These are phyloP conservation scores for Leptinotarsa rubiginosa DNA, from an alignment of 2,888 invertebrate genomes.

Conservation along the genomic window DNA sequence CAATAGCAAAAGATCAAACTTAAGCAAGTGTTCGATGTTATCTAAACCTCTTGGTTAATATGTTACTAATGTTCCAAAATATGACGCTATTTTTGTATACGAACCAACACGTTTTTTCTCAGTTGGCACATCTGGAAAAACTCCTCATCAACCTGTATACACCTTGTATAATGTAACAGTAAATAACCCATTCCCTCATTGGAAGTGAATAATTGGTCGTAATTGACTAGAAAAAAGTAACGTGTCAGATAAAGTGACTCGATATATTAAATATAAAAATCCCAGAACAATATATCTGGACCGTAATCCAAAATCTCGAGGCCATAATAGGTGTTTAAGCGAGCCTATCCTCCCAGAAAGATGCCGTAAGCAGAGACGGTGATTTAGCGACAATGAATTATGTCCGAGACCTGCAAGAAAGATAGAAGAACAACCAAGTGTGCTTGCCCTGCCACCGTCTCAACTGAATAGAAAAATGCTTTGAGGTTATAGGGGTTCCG, in stretches of 20 bases:
- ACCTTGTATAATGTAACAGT: too few relatives aligned
- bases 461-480: constrained; percentile 48
- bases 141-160: too few relatives aligned
- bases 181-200: background rate
- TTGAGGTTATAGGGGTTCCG: constrained; percentile 50
- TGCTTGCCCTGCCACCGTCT: constrained; percentile 32
- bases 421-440: constrained; percentile 40
- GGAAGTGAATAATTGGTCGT: constrained; percentile 8
- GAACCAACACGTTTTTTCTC: too few relatives aligned
- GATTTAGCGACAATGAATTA: constrained; percentile 47
- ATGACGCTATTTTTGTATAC: too few relatives aligned
- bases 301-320: constrained; percentile 46
- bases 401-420: constrained; percentile 40
- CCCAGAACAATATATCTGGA: constrained; percentile 35
- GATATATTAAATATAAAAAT: constrained; percentile 38
- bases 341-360: constrained; percentile 45
- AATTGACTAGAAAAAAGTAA: constrained; percentile 20
- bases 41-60: too few relatives aligned
- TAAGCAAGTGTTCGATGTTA: too few relatives aligned
- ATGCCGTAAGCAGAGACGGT: constrained; percentile 41
- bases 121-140: too few relatives aligned
- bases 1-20: too few relatives aligned
- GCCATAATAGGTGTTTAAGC: constrained; percentile 49
- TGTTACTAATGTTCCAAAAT: too few relatives aligned
- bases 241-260: constrained; percentile 29